Percentiles rank a stretch among this genome's conserved stretches.
Conservation (phyloP, 2,888 invertebrate genomes). For the Schizaphis graminum region DNA sequence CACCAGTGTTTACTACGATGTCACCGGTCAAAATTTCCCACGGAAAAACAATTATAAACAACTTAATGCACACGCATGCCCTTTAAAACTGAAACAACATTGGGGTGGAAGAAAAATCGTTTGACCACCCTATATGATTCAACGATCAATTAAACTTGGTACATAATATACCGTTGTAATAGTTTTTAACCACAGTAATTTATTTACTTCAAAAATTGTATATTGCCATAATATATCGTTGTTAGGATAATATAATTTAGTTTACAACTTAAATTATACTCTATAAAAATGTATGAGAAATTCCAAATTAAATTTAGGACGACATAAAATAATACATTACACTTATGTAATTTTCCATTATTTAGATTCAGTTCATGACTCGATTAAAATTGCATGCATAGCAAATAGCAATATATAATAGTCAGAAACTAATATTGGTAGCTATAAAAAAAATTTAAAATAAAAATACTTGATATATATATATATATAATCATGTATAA, state of each 20-base stretch:
- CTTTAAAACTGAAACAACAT: background rate
- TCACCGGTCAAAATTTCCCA: slow-evolving; percentile 25
- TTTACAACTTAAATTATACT: background rate
- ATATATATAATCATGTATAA: background rate
- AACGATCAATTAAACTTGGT: slow-evolving; percentile 7
- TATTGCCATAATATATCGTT: background rate
- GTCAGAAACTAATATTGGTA: background rate
- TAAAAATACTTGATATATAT: background rate
- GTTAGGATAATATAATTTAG: background rate
- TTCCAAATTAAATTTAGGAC: background rate
- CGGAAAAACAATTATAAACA: slow-evolving; percentile 16
- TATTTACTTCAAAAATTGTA: background rate
- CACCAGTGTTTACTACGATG: background rate
- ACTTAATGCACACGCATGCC: slow-evolving; percentile 1
- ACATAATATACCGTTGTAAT: background rate
- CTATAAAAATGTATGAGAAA: background rate
- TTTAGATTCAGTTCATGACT: background rate
- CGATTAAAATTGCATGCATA: background rate
- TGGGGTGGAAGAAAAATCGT: slow-evolving; percentile 30
- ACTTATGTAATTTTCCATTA: background rate
- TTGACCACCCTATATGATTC: slow-evolving; percentile 11
- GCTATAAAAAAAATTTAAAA: background rate
- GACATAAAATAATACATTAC: background rate
- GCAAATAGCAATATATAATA: background rate
- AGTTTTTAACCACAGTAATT: background rate